A percentile compares a stretch with the other conserved stretches of the same genome.
These are phyloP conservation scores for Leptinotarsa haldemani DNA, from an alignment of 2,888 invertebrate species.

Conservation along the genomic window DNA sequence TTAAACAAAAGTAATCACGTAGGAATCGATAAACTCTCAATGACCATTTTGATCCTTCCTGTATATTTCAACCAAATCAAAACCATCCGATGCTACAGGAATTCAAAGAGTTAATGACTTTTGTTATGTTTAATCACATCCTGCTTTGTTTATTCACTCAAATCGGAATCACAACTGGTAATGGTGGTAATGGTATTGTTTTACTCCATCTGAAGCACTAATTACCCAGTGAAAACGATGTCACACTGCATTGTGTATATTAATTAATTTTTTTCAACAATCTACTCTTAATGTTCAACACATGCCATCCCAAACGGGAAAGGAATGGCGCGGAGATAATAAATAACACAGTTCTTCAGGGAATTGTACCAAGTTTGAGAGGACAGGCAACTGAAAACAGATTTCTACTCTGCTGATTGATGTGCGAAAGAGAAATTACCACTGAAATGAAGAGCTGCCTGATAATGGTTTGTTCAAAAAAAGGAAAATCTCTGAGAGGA, in stretches of 20 bases:
- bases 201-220: conserved; percentile 40
- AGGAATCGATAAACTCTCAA: no score
- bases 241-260: conserved; percentile 34
- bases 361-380: conserved; percentile 15
- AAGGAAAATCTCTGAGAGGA: no score
- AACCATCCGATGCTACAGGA: background rate
- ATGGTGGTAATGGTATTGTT: conserved; percentile 20
- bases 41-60: no score
- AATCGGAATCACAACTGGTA: conserved; percentile 19
- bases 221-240: conserved; percentile 49
- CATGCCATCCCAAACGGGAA: conserved; percentile 19
- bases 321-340: conserved; percentile 16
- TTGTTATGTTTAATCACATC: no score
- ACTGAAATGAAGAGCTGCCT: no score
- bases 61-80: background rate
- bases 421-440: background rate
- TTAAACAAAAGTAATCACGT: no score
- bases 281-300: conserved; percentile 6
- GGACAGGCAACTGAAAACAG: background rate
- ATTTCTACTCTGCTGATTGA: conserved; percentile 24
- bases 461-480: no score
- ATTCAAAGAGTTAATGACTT: background rate
- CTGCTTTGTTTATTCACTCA: conserved; percentile 18
- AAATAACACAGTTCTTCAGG: conserved; percentile 19
- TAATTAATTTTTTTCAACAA: conserved; percentile 22